Evolutionary conservation across 2,113 vertebrate species (phyloP).

Genomic region (Ailurus styani): DNA sequence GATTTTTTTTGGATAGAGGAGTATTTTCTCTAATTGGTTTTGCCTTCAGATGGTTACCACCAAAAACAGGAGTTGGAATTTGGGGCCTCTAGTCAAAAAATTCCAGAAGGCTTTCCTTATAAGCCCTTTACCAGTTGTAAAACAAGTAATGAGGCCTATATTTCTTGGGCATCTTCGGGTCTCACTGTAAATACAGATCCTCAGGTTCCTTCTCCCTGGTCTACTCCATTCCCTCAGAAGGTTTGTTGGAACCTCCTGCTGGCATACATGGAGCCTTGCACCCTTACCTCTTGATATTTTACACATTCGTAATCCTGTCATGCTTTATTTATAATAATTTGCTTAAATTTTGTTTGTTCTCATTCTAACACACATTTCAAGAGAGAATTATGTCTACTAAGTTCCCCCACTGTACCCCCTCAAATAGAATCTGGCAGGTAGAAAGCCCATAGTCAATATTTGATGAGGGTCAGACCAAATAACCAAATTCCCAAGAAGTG

Average conservation of each 20-base stretch:
- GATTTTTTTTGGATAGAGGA: background rate
- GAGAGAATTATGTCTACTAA: background rate
- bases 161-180: background rate
- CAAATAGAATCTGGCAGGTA: background rate
- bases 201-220: background rate
- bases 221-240: background rate
- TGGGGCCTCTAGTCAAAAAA: background rate
- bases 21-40: background rate
- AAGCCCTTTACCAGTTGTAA: background rate
- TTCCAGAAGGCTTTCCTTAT: background rate
- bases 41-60: background rate
- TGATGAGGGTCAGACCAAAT: background rate
- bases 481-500: background rate
- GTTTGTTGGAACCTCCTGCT: background rate
- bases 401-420: fast-evolving
- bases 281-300: background rate
- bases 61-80: background rate
- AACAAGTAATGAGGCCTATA: background rate
- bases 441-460: background rate
- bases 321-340: background rate
- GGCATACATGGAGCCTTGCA: background rate
- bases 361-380: background rate
- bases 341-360: background rate
- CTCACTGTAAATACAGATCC: background rate
- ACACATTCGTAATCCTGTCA: background rate